A percentile compares a stretch with the other conserved stretches of the same genome.
Evolutionary conservation across 2,113 vertebrate species (phyloP).

Genomic region (Phaethon lepturus): DNA sequence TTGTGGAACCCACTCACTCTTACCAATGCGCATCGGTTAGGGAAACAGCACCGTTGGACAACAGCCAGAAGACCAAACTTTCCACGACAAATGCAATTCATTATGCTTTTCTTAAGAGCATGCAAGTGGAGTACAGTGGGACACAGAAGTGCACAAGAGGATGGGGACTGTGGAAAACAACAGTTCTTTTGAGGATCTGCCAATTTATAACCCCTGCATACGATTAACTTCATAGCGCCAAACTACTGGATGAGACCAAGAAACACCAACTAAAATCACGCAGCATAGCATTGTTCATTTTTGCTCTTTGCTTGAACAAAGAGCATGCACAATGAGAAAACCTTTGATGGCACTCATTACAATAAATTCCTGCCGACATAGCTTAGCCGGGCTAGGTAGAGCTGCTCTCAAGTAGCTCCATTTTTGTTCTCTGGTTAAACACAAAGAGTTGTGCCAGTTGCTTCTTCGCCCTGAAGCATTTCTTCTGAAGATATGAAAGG

Average conservation of each 20-base stretch:
- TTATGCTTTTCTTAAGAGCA: neutral
- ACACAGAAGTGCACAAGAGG: neutral
- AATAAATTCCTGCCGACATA: neutral
- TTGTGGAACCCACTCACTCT: neutral
- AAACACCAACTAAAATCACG: neutral
- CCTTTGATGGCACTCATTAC: neutral
- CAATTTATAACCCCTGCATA: neutral
- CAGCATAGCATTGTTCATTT: neutral
- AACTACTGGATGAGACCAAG: neutral
- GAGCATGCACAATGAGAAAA: neutral
- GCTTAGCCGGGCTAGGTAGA: neutral
- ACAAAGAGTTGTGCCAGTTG: neutral
- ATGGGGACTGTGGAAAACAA: neutral
- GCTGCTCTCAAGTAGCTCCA: neutral
- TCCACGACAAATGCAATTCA: neutral
- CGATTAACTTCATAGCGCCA: neutral
- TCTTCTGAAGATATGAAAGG: neutral
- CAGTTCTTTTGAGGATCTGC: neutral
- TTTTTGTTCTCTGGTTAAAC: neutral
- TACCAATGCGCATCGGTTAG: rapidly evolving
- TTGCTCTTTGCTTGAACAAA: neutral
- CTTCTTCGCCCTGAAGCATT: neutral
- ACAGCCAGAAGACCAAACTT: neutral
- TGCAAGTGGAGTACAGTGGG: neutral
- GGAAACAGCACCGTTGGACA: neutral